Evolutionary conservation across 2,113 vertebrate genomes (phyloP), one percentile per base, ranked within the genome.

Genomic region (Rana temporaria): DNA sequence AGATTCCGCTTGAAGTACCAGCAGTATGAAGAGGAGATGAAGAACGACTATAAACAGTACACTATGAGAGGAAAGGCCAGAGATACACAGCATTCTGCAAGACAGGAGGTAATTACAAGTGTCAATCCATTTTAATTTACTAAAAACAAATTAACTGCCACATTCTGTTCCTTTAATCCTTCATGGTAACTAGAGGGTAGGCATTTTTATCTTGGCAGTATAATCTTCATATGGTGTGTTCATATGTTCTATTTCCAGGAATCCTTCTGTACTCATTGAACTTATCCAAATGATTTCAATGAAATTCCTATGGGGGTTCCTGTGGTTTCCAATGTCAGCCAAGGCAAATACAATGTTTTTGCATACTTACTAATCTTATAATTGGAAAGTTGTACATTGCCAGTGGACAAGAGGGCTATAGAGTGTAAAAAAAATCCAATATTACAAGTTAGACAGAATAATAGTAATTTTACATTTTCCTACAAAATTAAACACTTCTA

Each of bases 11-110:
- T 42, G 20, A 90, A 92, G 64, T 88, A 90, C 65, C 69, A 53
- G 68, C 89, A 91, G n/a, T 86, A 85, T 81, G 80, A 90, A 86
- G 79, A 72, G 73, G 92, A 89, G 75, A 84, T 72, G 42, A 90
- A 90, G 66, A 86, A 90, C 60, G 84, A 81, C 19, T 88, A 88
- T 87, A 87, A 89, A 15, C 86, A 86, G 0, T 68, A 90, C 81
- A 78, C 84, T 85, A 88, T 85, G 65, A 90, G 64, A 89, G 84
- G 0, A 76, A 89, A 88, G 84, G 84, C 67, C 60, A 87, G 82
- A 78, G 18, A 66, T 11, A 53, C 75, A 19, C 79, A 75, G 55
- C 84, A 83, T 4, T 18, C 68, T 81, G 85, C 80, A 62, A 62
- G 56, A 60, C 72, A 20, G 26, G 16, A 34, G 20, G 32, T 34